Percentiles rank a stretch among this genome's conserved stretches.
These are phyloP conservation scores for Upupa epops DNA, from an alignment of 2,113 vertebrate genomes.

Conservation along the genomic window DNA sequence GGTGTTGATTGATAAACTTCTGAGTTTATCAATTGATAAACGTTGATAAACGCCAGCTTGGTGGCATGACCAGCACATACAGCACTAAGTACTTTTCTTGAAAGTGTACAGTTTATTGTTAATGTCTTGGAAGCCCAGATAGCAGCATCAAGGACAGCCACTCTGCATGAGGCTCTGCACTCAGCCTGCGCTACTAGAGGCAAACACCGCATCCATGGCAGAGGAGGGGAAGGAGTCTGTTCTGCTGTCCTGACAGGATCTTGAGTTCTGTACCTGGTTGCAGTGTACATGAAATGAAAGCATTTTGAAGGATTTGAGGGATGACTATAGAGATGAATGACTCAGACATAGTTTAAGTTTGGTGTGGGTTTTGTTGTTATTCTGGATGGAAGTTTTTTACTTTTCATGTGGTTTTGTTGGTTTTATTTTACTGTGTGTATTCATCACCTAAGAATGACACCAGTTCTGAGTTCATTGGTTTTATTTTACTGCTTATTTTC, in stretches of 20 bases:
- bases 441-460: background rate
- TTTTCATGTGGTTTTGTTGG: background rate
- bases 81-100: background rate
- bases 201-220: background rate
- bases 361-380: background rate
- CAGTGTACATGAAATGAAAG: background rate
- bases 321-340: background rate
- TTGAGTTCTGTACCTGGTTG: background rate
- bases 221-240: background rate
- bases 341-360: background rate
- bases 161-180: fast-evolving
- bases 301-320: background rate
- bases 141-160: background rate
- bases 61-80: background rate
- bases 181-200: background rate
- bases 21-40: too few relatives aligned
- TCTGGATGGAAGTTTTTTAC: background rate
- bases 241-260: background rate
- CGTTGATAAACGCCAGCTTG: background rate
- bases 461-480: background rate
- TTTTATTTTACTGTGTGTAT: background rate
- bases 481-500: background rate
- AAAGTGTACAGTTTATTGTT: background rate
- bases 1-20: background rate
- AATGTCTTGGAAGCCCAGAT: background rate